Evolutionary conservation across 1,140 invertebrate genomes (phyloP).

Genomic region (Thaumetopoea pityocampa): DNA sequence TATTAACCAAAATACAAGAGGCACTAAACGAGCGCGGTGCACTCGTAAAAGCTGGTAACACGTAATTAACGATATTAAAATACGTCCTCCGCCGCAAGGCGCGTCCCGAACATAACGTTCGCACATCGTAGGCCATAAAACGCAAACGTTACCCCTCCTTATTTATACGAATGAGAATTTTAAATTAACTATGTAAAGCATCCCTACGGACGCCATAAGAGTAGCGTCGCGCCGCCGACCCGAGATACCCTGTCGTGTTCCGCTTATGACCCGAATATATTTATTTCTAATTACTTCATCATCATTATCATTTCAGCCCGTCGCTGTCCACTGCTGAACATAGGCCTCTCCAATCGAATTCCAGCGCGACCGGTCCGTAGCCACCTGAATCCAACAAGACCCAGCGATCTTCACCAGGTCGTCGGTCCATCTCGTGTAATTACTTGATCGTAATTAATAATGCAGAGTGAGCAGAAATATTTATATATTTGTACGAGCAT

Average conservation of each 20-base stretch:
- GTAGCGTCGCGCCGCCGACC: too few relatives aligned
- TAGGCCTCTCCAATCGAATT: too few relatives aligned
- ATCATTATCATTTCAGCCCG: too few relatives aligned
- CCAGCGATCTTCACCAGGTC: too few relatives aligned
- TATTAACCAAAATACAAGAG: conserved; percentile 24
- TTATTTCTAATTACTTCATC: too few relatives aligned
- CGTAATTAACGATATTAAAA: conserved; percentile 74
- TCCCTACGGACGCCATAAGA: conserved; percentile 33
- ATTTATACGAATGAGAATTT: conserved; percentile 72
- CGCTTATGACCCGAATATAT: conserved; percentile 25
- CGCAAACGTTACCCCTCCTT: conserved; percentile 68
- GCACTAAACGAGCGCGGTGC: conserved; percentile 30
- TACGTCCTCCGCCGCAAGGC: conserved; percentile 59
- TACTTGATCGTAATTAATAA: too few relatives aligned
- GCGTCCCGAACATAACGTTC: conserved; percentile 61
- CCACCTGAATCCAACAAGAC: too few relatives aligned
- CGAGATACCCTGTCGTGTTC: conserved; percentile 29
- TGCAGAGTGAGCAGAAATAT: too few relatives aligned
- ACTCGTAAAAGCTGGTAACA: conserved; percentile 47
- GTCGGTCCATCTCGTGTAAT: too few relatives aligned
- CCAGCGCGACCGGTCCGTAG: too few relatives aligned
- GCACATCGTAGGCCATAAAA: conserved; percentile 70
- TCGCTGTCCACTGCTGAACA: too few relatives aligned
- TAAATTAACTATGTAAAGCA: conserved; percentile 71
- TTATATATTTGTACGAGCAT: too few relatives aligned